Conservation (phyloP, 1,140 invertebrate species). For the Delia radicum region DNA sequence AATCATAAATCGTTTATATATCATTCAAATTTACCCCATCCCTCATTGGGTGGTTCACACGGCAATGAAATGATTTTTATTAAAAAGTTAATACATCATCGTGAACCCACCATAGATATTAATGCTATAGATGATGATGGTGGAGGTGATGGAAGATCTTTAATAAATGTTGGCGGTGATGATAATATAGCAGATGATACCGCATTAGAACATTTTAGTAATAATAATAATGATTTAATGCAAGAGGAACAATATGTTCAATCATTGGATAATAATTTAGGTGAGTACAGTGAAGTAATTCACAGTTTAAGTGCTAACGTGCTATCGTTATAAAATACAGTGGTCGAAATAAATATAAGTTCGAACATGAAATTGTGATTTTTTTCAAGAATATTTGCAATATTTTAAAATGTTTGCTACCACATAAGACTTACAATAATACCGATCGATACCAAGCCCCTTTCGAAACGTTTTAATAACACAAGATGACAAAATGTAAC, state of each 20-base stretch:
- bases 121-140: constrained; percentile 48
- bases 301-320: no score
- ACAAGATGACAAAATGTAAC: no score
- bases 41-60: not conserved
- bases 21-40: not conserved
- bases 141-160: constrained; percentile 32
- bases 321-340: no score
- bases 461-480: no score
- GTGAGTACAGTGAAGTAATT: no score
- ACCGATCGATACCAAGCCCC: no score
- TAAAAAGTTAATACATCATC: constrained; percentile 37
- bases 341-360: no score
- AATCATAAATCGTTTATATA: not conserved
- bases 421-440: no score
- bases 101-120: constrained; percentile 49
- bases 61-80: not conserved
- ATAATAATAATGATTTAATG: constrained; percentile 30
- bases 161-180: not conserved
- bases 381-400: no score
- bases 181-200: constrained; percentile 34
- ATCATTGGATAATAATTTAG: constrained; percentile 41
- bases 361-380: no score
- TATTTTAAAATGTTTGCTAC: no score
- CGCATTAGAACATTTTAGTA: constrained; percentile 29
- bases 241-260: constrained; percentile 46